phyloP scores from a whole-genome alignment of 2,113 vertebrate species.

The Oncorhynchus clarkii region DNA sequence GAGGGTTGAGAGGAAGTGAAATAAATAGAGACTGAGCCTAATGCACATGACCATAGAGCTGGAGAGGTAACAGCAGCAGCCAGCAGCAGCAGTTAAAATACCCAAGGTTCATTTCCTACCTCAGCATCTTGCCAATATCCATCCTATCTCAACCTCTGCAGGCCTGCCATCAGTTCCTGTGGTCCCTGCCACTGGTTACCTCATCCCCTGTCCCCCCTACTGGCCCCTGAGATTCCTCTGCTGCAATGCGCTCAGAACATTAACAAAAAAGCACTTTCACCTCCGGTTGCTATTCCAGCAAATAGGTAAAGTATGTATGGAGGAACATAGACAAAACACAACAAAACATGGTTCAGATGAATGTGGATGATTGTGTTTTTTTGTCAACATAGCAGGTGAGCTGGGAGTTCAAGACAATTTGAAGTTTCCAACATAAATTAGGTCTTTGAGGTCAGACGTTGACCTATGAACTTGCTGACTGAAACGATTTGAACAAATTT shows the following conservation, averaged over 20 bases:
- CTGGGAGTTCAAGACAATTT: background rate
- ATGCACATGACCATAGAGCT: constrained; percentile 3
- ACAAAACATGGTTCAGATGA: no score
- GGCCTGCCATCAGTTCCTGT: constrained; percentile 62
- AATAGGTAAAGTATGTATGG: no score
- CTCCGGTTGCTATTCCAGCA: background rate
- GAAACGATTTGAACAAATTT: constrained; percentile 47
- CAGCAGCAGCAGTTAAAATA: constrained; percentile 42
- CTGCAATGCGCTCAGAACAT: background rate
- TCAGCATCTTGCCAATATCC: constrained; percentile 67
- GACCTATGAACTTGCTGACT: constrained; percentile 30
- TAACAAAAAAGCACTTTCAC: background rate
- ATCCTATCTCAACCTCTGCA: constrained; percentile 56
- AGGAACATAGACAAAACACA: no score
- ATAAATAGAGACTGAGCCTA: background rate
- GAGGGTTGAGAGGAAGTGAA: background rate
- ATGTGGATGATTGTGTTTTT: no score
- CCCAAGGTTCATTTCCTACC: constrained; percentile 68
- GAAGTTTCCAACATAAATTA: background rate
- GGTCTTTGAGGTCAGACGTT: background rate
- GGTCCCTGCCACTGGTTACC: constrained; percentile 33
- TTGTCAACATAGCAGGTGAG: no score
- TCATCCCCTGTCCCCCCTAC: constrained; percentile 23
- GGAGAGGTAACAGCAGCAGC: constrained; percentile 23
- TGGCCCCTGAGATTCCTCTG: constrained; percentile 9